A percentile compares a stretch with the other conserved stretches of the same genome.
These are phyloP conservation scores for Tapirus indicus DNA, from an alignment of 2,797 vertebrate species.

Conservation along the genomic window DNA sequence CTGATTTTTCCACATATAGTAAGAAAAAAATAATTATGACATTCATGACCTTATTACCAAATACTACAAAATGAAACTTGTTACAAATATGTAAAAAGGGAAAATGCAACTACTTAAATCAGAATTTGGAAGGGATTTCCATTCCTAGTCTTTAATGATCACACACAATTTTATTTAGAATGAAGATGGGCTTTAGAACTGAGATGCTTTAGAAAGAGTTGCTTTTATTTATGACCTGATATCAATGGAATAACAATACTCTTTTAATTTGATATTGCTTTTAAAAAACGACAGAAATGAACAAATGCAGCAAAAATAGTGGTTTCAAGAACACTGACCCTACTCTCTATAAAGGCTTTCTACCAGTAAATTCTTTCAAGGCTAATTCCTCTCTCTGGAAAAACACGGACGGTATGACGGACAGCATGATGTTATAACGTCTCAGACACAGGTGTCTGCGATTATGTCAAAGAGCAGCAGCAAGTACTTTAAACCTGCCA, in stretches of 20 bases:
- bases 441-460: background rate
- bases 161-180: background rate
- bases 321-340: background rate
- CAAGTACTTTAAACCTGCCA: background rate
- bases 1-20: constrained; percentile 45
- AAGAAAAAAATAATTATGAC: background rate
- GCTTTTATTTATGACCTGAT: constrained; percentile 14
- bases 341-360: background rate
- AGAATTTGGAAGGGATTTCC: background rate
- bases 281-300: constrained; percentile 20
- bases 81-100: constrained; percentile 2
- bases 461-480: background rate
- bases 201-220: background rate
- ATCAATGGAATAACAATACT: background rate
- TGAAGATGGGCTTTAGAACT: background rate
- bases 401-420: background rate
- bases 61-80: constrained; percentile 49
- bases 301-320: constrained; percentile 8
- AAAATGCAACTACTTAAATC: background rate
- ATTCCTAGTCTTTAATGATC: constrained; percentile 8
- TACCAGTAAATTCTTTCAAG: constrained; percentile 10
- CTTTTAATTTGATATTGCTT: background rate
- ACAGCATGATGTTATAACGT: background rate
- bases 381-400: background rate
- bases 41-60: constrained; percentile 15